Evolutionary conservation across 2,797 vertebrate species (phyloP), one percentile per base, ranked within the genome.

Genomic region (Dicrostonyx torquatus): DNA sequence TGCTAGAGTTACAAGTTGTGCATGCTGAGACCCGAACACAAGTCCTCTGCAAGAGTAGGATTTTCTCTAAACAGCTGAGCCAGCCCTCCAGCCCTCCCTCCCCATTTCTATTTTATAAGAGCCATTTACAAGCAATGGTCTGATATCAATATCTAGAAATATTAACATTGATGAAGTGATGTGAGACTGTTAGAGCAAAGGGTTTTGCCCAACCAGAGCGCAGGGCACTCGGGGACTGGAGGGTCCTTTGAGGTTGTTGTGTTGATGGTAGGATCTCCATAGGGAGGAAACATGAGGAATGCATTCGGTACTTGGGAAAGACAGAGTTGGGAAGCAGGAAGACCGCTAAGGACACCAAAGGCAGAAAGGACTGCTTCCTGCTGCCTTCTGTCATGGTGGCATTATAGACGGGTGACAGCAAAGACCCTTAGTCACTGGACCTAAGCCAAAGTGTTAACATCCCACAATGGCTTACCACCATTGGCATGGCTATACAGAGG

Each of bases 111-210:
- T 37, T 72, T 94, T 94, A 89, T 34, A 75, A 58, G 55, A 58
- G 55, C 80, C 17, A 70, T 10, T 90, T 88, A 45, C 76, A 94
- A 92, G 8, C 34, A 70, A 68, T 87, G 22, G 2, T 78, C 37
- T 87, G 60, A 70, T 68, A 68, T 87, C 84, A 84, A 34, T 50
- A 45, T 13, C 34, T 50, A 89, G n/a, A 91, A 94, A 90, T 89
- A 85, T 80, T 43, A n/a, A 50, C 78, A 26, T 40, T 62, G 45
- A 82, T 45, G 14, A 92, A 50, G 20, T 70, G 37, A 43, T 18
- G 2, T 60, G 86, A 34, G 22, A 43, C 10, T 89, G 17, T 87
- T 53, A 80, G 40, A 37, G 40, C 87, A 91, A 89, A 40, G 1
- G 5, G 14, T 3, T 11, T 55, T 55, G 13, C 40, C 43, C 48